phyloP scores from a whole-genome alignment of 2,113 vertebrate species.

The Clarias batrachus region DNA sequence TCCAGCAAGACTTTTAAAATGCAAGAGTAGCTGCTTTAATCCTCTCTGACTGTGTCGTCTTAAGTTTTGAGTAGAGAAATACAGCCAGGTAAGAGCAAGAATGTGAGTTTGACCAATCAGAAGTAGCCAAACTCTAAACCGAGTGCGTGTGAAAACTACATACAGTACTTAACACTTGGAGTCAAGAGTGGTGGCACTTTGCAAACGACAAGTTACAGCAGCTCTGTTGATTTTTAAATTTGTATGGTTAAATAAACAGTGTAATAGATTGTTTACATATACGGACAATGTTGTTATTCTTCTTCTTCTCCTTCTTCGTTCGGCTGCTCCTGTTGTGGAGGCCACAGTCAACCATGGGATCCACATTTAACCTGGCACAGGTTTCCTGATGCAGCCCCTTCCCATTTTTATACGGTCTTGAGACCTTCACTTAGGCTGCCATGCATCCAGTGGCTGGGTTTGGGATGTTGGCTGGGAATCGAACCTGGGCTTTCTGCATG shows the following conservation, averaged over 20 bases:
- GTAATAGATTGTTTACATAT: not conserved
- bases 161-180: not conserved
- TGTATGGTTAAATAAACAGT: not conserved
- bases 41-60: not conserved
- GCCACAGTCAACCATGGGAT: no score
- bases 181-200: not conserved
- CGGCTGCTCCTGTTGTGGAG: no score
- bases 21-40: not conserved
- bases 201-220: not conserved
- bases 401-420: no score
- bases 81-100: not conserved
- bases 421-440: no score
- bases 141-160: not conserved
- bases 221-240: not conserved
- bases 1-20: not conserved
- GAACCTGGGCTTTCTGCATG: no score
- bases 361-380: no score
- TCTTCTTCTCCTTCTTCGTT: no score
- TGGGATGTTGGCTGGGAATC: no score
- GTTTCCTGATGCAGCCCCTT: no score
- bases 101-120: not conserved
- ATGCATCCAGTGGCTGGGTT: no score
- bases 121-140: not conserved
- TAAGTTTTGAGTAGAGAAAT: not conserved
- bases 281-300: not conserved